Percentiles rank a stretch among this genome's conserved stretches.
Conservation (phyloP, 2,797 vertebrate species). For the Megalops cyprinoides region DNA sequence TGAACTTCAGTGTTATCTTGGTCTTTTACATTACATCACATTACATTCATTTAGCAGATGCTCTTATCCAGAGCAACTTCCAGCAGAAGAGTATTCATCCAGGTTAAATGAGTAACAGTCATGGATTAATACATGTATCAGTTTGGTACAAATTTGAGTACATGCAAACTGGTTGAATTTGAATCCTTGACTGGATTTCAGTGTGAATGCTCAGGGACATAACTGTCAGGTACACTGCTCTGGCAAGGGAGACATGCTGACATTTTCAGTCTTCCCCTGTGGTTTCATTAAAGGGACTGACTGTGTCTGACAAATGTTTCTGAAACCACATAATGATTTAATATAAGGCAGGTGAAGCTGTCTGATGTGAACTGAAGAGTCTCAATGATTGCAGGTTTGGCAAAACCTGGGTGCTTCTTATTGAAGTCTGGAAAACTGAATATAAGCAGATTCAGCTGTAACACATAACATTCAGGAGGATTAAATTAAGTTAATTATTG, state of each 20-base stretch:
- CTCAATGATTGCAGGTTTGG: neutral
- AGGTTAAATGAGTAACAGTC: no score
- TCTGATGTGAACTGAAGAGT: neutral
- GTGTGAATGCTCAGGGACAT: neutral
- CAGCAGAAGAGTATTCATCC: no score
- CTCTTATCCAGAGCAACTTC: no score
- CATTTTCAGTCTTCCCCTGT: slow-evolving; percentile 9
- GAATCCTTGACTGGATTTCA: neutral
- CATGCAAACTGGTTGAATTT: neutral
- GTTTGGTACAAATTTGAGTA: no score
- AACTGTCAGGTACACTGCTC: neutral
- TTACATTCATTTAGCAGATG: no score
- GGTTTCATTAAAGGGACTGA: neutral
- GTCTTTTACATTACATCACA: no score
- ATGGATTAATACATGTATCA: no score
- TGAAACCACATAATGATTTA: neutral
- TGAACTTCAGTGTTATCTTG: no score
- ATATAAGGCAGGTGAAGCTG: neutral
- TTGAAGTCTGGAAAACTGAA: slow-evolving; percentile 10
- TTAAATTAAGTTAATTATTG: neutral
- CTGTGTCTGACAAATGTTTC: neutral
- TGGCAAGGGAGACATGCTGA: neutral
- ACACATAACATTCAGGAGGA: neutral
- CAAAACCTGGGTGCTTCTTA: neutral
- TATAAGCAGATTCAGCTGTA: no score